Evolutionary conservation across 2,888 invertebrate genomes (phyloP).

Genomic region (Luffia ferchaultella): DNA sequence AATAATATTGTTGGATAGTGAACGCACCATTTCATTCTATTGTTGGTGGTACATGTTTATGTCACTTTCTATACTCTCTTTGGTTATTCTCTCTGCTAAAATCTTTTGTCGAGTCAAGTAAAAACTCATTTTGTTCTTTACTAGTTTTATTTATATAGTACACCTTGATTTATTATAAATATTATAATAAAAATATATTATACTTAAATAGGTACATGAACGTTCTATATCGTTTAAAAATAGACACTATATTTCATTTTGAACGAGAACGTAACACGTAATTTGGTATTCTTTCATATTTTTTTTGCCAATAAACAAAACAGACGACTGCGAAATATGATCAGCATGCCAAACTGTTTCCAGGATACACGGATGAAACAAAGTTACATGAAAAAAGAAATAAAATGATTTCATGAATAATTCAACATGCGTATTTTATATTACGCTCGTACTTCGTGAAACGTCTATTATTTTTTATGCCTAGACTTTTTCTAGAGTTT

Average conservation of each 20-base stretch:
- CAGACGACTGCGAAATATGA: neutral
- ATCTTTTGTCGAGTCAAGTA: neutral
- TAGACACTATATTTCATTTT: neutral
- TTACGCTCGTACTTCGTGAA: neutral
- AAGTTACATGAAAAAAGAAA: neutral
- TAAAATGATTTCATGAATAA: neutral
- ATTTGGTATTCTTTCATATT: neutral
- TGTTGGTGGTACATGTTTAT: too few species aligned
- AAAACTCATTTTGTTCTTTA: neutral
- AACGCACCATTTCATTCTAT: too few species aligned
- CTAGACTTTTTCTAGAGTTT: neutral
- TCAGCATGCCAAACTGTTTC: neutral
- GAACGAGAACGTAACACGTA: neutral
- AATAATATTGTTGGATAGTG: too few species aligned
- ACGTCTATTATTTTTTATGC: neutral
- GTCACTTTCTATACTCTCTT: neutral
- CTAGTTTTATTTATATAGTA: neutral
- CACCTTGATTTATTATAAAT: too few species aligned
- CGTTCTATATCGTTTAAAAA: neutral
- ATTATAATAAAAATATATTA: too few species aligned
- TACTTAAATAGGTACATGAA: neutral
- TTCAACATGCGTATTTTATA: neutral
- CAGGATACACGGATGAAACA: neutral
- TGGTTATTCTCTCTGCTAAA: neutral
- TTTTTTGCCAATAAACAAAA: neutral